Conservation (phyloP, 2,113 vertebrate species). For the Lophius piscatorius region DNA sequence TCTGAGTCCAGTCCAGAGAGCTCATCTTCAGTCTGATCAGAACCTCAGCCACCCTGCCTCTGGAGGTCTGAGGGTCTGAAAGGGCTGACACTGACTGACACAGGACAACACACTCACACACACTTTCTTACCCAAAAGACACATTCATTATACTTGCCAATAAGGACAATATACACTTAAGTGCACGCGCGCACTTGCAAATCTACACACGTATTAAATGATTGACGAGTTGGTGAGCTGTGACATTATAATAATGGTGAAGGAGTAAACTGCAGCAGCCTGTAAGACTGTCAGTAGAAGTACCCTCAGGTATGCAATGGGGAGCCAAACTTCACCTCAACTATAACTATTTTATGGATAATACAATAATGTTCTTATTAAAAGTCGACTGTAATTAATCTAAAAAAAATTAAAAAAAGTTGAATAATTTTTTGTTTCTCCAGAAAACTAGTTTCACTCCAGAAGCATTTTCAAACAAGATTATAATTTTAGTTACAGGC, state of each 20-base stretch:
- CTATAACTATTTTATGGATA: too few species aligned
- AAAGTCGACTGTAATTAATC: too few species aligned
- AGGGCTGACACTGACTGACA: constrained; percentile 11
- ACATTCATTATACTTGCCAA: neutral
- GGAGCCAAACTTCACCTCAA: neutral
- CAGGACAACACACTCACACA: neutral
- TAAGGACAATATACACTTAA: too few species aligned
- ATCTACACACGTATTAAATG: constrained; percentile 33
- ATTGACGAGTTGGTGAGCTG: constrained; percentile 62
- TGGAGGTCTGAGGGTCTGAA: constrained; percentile 20
- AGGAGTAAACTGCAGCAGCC: constrained; percentile 54
- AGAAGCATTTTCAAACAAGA: too few species aligned
- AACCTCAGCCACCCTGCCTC: constrained; percentile 28
- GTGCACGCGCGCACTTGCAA: neutral
- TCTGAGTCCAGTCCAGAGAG: constrained; percentile 45
- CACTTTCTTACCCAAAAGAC: neutral
- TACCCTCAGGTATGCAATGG: neutral
- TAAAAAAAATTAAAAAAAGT: too few species aligned
- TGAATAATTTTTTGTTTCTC: too few species aligned
- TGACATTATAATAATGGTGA: constrained; percentile 67
- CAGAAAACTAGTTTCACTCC: too few species aligned
- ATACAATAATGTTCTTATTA: too few species aligned
- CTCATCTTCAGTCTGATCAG: constrained; percentile 51
- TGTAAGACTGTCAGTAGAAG: neutral
- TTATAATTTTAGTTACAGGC: too few species aligned